Evolutionary conservation across 2,888 invertebrate species (phyloP).

Genomic region (Dastarcus helophoroides): DNA sequence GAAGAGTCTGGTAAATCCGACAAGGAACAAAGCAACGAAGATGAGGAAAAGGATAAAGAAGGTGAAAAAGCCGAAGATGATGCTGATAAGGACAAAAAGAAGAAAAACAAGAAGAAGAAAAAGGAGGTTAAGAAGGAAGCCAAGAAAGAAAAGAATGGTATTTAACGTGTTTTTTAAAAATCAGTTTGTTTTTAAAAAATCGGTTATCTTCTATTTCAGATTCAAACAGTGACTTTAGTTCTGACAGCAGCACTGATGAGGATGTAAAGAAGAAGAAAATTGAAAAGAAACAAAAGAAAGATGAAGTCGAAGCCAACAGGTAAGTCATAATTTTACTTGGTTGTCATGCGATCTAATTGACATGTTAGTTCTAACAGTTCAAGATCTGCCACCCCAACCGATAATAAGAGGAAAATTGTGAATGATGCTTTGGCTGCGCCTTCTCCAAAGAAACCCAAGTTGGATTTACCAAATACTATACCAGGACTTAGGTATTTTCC

Average conservation of each 20-base stretch:
- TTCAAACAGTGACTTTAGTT: conserved; percentile 59
- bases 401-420: conserved; percentile 33
- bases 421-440: conserved; percentile 38
- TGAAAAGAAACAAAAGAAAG: conserved; percentile 36
- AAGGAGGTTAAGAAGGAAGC: conserved; percentile 47
- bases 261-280: conserved; percentile 51
- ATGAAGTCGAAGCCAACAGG: conserved; percentile 35
- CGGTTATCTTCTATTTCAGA: conserved; percentile 35
- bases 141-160: conserved; percentile 22
- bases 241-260: conserved; percentile 57
- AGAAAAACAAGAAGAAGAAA: conserved; percentile 50
- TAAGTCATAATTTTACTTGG: conserved; percentile 9
- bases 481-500: conserved; percentile 39
- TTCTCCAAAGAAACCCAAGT: conserved; percentile 43
- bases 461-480: conserved; percentile 41
- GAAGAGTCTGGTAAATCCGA: conserved; percentile 70
- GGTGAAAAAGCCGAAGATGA: conserved; percentile 44
- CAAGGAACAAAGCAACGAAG: conserved; percentile 54
- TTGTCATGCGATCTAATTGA: conserved; percentile 3
- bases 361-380: conserved; percentile 43
- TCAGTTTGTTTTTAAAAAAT: neutral
- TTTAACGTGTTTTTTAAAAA: conserved; percentile 13
- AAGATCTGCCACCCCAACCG: conserved; percentile 40
- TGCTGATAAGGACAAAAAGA: conserved; percentile 50
- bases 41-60: conserved; percentile 63